Conservation (phyloP, 2,797 vertebrate genomes). For the Avahi laniger region DNA sequence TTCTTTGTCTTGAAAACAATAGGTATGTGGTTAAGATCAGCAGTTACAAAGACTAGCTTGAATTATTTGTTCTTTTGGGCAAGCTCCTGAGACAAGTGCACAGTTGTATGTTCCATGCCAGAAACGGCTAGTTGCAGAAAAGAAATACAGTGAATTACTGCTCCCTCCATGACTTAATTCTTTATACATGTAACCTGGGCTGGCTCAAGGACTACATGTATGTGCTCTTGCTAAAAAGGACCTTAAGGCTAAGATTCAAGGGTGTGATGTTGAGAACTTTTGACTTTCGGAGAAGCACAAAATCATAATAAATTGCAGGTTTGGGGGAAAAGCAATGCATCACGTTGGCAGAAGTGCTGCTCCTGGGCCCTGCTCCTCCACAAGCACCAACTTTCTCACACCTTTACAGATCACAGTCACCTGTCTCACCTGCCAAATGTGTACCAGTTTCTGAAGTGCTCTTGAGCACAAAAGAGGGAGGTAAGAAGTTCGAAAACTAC, state of each 20-base stretch:
- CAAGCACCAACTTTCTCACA: neutral
- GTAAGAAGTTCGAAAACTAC: neutral
- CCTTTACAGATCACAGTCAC: neutral
- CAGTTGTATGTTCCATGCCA: neutral
- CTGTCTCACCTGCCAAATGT: neutral
- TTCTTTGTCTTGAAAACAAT: neutral
- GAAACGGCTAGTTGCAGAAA: neutral
- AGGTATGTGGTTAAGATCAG: neutral
- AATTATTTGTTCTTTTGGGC: slow-evolving; percentile 37
- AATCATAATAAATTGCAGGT: neutral
- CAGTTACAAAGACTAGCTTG: neutral
- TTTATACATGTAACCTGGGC: neutral
- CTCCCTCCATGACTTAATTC: neutral
- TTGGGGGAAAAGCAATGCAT: neutral
- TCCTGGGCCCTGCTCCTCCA: neutral
- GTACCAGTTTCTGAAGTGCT: neutral
- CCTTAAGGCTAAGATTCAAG: neutral
- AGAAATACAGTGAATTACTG: neutral
- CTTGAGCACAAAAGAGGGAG: neutral
- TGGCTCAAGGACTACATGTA: neutral
- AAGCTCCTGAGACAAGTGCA: neutral
- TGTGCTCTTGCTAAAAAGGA: neutral
- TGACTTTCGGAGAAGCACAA: slow-evolving; percentile 9
- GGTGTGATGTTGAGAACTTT: neutral
- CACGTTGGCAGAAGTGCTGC: neutral